Evolutionary conservation across 2,888 invertebrate species (phyloP).

Genomic region (Kuschelorhynchus macadamiae): DNA sequence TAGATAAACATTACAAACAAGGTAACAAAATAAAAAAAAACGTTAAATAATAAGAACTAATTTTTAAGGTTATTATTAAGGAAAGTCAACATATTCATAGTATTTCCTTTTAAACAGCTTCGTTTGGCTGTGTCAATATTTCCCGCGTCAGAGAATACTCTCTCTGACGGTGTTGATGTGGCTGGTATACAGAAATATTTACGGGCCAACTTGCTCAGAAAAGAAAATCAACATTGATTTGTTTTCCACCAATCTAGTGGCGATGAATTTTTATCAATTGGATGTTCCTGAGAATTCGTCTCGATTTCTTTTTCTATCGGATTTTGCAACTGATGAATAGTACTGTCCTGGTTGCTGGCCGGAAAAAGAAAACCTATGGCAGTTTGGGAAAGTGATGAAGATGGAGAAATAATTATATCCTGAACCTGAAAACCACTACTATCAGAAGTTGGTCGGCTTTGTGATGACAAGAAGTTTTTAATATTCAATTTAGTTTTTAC

Average conservation of each 20-base stretch:
- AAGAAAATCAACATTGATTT: slow-evolving; percentile 22
- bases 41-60: too few species aligned
- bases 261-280: slow-evolving; percentile 21
- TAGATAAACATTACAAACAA: too few species aligned
- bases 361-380: slow-evolving; percentile 20
- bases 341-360: slow-evolving; percentile 4
- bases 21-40: too few species aligned
- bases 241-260: slow-evolving; percentile 29
- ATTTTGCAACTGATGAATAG: slow-evolving; percentile 5
- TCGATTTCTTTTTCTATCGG: slow-evolving; percentile 4
- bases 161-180: slow-evolving; percentile 23
- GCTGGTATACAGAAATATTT: slow-evolving; percentile 26
- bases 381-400: slow-evolving; percentile 10
- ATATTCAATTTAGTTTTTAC: slow-evolving; percentile 1
- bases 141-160: slow-evolving; percentile 26
- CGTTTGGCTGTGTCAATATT: slow-evolving; percentile 31
- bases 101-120: slow-evolving; percentile 21
- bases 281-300: not conserved
- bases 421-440: slow-evolving; percentile 9
- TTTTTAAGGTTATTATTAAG: not conserved
- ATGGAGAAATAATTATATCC: not conserved
- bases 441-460: not conserved
- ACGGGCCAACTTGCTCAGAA: slow-evolving; percentile 11
- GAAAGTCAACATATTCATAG: slow-evolving; percentile 23
- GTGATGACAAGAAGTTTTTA: slow-evolving; percentile 1